Percentiles rank a stretch among this genome's conserved stretches.
phyloP scores from a whole-genome alignment of 2,888 invertebrate species.

The Drosophila bunnanda region DNA sequence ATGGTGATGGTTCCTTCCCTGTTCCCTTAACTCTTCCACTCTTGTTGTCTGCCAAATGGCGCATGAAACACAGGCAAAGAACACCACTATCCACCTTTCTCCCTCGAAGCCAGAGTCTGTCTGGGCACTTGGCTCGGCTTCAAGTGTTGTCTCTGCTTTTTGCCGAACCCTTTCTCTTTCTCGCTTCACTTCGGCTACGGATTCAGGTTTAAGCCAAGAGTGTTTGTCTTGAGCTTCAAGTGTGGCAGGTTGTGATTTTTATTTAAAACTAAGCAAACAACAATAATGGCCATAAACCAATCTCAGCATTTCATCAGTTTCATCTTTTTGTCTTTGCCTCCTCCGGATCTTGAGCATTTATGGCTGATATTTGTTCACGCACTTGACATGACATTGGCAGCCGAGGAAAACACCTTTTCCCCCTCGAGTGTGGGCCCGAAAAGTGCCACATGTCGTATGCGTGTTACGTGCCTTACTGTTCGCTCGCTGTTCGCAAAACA shows the following conservation, averaged over 20 bases:
- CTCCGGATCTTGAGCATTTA: constrained; percentile 34
- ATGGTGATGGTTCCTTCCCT: constrained; percentile 12
- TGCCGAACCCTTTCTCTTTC: constrained; percentile 66
- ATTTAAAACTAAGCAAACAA: constrained; percentile 57
- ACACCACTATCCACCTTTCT: constrained; percentile 25
- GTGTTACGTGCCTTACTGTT: constrained; percentile 60
- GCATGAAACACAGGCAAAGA: constrained; percentile 60
- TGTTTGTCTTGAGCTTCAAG: constrained; percentile 77
- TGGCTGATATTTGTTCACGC: constrained; percentile 71
- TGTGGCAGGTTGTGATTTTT: constrained; percentile 77
- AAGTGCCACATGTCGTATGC: constrained; percentile 74
- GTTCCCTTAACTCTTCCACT: constrained; percentile 19
- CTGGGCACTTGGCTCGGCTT: constrained; percentile 62
- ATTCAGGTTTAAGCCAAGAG: constrained; percentile 70
- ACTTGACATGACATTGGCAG: constrained; percentile 53
- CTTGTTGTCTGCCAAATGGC: constrained; percentile 76
- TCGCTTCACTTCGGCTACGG: constrained; percentile 18
- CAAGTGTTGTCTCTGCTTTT: constrained; percentile 65
- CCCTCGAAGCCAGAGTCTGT: constrained; percentile 36
- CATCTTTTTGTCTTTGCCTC: constrained; percentile 5
- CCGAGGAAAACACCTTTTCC: constrained; percentile 50
- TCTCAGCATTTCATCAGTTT: constrained; percentile 50
- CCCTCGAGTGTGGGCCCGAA: not conserved
- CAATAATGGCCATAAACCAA: constrained; percentile 31
- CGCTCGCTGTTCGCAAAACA: constrained; percentile 55